These are phyloP conservation scores for Oxystoma pomonae DNA, from an alignment of 2,888 invertebrate genomes.

Conservation along the genomic window DNA sequence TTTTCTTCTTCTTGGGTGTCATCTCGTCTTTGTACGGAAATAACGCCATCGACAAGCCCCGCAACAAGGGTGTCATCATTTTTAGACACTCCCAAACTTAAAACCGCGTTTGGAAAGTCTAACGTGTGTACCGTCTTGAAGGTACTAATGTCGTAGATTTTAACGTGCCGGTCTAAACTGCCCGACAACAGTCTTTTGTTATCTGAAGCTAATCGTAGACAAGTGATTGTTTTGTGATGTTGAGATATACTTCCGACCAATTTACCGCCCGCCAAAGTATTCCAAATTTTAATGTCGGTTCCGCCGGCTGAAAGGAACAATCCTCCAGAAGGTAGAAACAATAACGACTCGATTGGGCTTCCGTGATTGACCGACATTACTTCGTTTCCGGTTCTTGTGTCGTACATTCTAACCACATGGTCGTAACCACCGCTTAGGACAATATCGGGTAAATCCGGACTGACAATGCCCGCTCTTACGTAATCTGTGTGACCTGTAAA, in stretches of 20 bases:
- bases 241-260: conserved; percentile 79
- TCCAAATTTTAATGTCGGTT: conserved; percentile 66
- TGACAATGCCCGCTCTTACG: conserved; percentile 72
- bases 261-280: conserved; percentile 82
- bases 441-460: conserved; percentile 70
- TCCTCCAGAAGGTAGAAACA: conserved; percentile 86
- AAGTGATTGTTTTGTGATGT: conserved; percentile 95
- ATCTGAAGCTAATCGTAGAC: conserved; percentile 74
- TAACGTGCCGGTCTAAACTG: conserved; percentile 89
- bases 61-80: conserved; percentile 82
- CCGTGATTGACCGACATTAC: conserved; percentile 79
- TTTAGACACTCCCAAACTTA: conserved; percentile 74
- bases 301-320: conserved; percentile 90
- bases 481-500: conserved; percentile 75
- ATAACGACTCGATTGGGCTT: conserved; percentile 81
- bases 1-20: conserved; percentile 44
- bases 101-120: conserved; percentile 85
- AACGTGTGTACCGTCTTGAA: conserved; percentile 86
- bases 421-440: conserved; percentile 88
- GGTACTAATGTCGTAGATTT: conserved; percentile 82
- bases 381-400: conserved; percentile 68
- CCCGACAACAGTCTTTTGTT: conserved; percentile 82
- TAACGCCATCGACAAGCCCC: conserved; percentile 89
- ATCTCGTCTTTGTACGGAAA: conserved; percentile 79
- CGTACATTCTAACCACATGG: conserved; percentile 82